Evolutionary conservation across 1,140 invertebrate species (phyloP), one percentile per base, ranked within the genome.

Genomic region (Amphibalanus amphitrite): DNA sequence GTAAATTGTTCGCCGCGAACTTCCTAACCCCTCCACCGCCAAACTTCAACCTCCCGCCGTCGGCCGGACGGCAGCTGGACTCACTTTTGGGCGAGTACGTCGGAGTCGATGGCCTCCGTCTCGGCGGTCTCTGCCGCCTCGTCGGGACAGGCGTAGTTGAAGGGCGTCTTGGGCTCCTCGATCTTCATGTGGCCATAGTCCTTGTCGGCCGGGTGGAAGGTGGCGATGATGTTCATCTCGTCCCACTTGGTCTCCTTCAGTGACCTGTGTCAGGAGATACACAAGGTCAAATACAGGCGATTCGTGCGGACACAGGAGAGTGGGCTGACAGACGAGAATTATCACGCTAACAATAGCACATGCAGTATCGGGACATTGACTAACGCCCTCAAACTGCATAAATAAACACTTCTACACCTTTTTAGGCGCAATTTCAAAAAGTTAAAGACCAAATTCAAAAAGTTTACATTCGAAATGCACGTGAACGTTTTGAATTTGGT

Each of bases 151-250:
- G 84, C 84, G 75, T 90, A 88, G 79, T 88, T 90, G 78, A 89
- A 99, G 1, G 97, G 97, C 17, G 97, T 99, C 83, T 97, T 93
- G 59, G 95, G 93, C 81, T 98, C 96, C 77, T 97, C 93, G 71
- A 98, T 95, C 84, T 99, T 99, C 94, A 99, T 99, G 78, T 97
- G 94, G 17, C 97, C 97, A 82, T 99, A 99, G 83, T 98, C 96
- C 83, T 99, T 99, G 79, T 95, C 95, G 33, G 91, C 82, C 65
- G 97, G 97, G 85, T 99, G 97, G 77, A 95, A 87, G 6, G 97
- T 99, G 72, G 95, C 94, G 76, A 98, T 85, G 74, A 99, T 98
- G 82, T 99, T 99, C 88, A 98, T 95, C 84, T 99, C 96, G 84
- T 99, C 97, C 85, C 95, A 98, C 85, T 95, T 92, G 80, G 92